Percentiles rank a stretch among this genome's conserved stretches.
Conservation (phyloP, 2,888 invertebrate genomes). For the Spodoptera exigua region DNA sequence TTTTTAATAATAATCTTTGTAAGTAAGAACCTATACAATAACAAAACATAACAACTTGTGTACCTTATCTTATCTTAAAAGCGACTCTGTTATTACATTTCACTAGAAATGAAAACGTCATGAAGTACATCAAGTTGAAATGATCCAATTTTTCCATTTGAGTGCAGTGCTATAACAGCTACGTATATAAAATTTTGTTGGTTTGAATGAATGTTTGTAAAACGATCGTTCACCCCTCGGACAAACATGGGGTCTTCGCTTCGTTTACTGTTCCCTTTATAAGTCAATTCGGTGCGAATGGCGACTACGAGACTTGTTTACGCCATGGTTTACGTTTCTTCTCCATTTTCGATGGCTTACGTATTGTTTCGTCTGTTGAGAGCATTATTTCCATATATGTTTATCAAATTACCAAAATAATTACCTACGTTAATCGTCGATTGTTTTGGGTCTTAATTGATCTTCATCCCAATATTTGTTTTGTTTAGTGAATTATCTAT, state of each 20-base stretch:
- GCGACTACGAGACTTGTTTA: constrained; percentile 67
- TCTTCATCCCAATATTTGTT: too few species aligned
- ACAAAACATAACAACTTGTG: too few species aligned
- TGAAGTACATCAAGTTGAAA: constrained; percentile 4
- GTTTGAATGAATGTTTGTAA: constrained; percentile 61
- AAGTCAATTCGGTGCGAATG: constrained; percentile 66
- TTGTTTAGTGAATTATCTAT: too few species aligned
- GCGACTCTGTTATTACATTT: too few species aligned
- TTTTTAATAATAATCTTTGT: background rate
- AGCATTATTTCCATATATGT: constrained; percentile 13
- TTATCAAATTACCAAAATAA: constrained; percentile 6
- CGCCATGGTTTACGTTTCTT: constrained; percentile 62
- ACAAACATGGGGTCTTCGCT: constrained; percentile 61
- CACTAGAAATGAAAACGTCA: too few species aligned
- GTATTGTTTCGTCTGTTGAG: constrained; percentile 32
- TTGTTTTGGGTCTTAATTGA: too few species aligned
- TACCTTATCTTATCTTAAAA: too few species aligned
- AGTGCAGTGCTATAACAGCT: constrained; percentile 29
- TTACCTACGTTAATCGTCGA: too few species aligned
- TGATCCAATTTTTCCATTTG: constrained; percentile 12
- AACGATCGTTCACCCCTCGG: constrained; percentile 62
- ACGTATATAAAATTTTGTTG: constrained; percentile 56
- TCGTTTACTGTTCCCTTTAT: constrained; percentile 63
- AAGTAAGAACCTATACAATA: too few species aligned
- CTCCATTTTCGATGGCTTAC: constrained; percentile 56